Percentiles rank a stretch among this genome's conserved stretches.
These are phyloP conservation scores for Capromys pilorides DNA, from an alignment of 2,797 vertebrate genomes.

Conservation along the genomic window DNA sequence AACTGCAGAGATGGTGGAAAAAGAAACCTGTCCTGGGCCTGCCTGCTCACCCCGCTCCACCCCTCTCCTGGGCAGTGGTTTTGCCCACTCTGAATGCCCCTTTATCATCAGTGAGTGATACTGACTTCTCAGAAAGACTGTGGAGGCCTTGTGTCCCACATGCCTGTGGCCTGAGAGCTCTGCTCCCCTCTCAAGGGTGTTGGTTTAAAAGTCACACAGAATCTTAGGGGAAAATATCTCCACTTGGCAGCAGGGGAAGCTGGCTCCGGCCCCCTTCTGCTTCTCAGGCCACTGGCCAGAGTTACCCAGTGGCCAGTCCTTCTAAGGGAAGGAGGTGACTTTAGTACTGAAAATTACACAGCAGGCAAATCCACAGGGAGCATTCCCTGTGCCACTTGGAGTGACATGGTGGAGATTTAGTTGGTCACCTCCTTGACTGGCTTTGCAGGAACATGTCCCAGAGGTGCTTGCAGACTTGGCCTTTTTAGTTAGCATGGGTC, in stretches of 20 bases:
- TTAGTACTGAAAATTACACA: background rate
- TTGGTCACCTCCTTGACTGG: background rate
- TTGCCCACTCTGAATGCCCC: constrained; percentile 73
- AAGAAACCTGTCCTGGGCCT: constrained; percentile 54
- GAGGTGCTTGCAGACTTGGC: background rate
- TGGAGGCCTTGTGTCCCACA: constrained; percentile 73
- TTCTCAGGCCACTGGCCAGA: background rate
- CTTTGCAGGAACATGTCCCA: background rate
- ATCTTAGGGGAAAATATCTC: constrained; percentile 68
- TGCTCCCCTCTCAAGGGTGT: constrained; percentile 70
- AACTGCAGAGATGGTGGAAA: constrained; percentile 70
- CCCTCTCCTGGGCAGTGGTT: constrained; percentile 35
- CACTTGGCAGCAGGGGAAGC: constrained; percentile 48
- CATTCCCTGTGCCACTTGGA: background rate
- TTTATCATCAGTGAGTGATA: constrained; percentile 73
- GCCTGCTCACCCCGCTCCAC: constrained; percentile 64
- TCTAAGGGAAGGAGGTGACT: background rate
- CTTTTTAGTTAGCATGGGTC: background rate
- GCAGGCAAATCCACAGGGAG: background rate
- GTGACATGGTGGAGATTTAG: background rate
- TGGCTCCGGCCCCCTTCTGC: constrained; percentile 12
- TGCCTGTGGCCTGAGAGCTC: constrained; percentile 70
- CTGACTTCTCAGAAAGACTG: constrained; percentile 72
- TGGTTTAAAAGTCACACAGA: constrained; percentile 69
- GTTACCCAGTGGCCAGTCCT: background rate